phyloP scores from a whole-genome alignment of 2,797 vertebrate genomes.

The Delichon dasypus region DNA sequence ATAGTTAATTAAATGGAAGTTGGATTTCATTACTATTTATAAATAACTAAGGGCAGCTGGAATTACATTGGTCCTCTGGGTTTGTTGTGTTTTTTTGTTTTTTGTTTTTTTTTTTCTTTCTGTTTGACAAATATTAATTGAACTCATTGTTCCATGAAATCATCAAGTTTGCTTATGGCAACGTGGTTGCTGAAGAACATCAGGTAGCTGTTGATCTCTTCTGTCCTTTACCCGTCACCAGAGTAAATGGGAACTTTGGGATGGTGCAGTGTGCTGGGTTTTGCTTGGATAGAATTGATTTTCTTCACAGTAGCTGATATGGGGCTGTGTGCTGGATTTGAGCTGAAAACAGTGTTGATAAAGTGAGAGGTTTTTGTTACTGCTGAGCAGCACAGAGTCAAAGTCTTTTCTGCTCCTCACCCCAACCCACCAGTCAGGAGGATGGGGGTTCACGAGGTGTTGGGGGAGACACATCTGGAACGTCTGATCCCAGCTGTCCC shows the following conservation, averaged over 20 bases:
- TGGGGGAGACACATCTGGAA: not conserved
- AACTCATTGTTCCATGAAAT: not conserved
- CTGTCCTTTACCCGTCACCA: not conserved
- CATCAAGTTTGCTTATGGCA: not conserved
- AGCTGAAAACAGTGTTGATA: not conserved
- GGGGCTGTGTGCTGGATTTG: not conserved
- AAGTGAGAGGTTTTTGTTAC: not conserved
- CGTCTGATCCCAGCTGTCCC: not conserved
- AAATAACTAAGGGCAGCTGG: not conserved
- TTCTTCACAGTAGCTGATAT: not conserved
- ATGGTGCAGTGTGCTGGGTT: not conserved
- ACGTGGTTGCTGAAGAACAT: not conserved
- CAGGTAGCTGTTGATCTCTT: not conserved
- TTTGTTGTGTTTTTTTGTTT: not conserved
- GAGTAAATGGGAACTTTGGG: not conserved
- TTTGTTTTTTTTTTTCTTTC: not conserved
- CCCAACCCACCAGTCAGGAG: not conserved
- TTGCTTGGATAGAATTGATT: not conserved
- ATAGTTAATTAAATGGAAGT: conserved; percentile 22
- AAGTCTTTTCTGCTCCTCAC: not conserved
- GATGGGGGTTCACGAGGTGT: not conserved
- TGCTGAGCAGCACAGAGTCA: not conserved
- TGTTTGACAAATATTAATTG: not conserved
- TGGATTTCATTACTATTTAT: not conserved
- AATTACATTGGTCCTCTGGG: not conserved